Evolutionary conservation across 2,888 invertebrate species (phyloP).

Genomic region (Cremastinae sp.): DNA sequence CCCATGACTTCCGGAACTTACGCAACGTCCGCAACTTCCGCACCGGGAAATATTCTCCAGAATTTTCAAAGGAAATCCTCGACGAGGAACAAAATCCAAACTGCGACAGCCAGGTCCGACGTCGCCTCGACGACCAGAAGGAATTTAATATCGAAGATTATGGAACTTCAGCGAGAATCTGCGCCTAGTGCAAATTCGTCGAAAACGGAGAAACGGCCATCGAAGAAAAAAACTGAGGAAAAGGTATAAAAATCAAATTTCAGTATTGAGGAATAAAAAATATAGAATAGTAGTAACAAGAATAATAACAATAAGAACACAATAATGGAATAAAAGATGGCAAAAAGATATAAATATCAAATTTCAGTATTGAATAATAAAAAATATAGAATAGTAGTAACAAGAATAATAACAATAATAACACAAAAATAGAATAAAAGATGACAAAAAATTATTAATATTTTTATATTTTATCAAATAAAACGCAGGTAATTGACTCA

Average conservation of each 20-base stretch:
- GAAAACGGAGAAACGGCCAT: background rate
- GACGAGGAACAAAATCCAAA: conserved; percentile 58
- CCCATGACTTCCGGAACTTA: conserved; percentile 54
- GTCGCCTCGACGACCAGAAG: conserved; percentile 40
- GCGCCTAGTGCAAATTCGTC: conserved; percentile 55
- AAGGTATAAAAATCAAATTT: no score
- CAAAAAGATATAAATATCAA: no score
- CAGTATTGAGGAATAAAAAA: no score
- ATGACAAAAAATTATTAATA: no score
- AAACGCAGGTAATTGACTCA: conserved; percentile 68
- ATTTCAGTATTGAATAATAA: no score
- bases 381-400: no score
- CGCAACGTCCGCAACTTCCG: conserved; percentile 66
- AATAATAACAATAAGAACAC: no score
- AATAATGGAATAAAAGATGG: no score
- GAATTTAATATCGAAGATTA: conserved; percentile 67
- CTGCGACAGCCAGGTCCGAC: conserved; percentile 39
- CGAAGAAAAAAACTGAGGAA: conserved; percentile 1
- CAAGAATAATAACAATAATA: no score
- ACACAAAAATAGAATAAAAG: no score
- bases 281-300: no score
- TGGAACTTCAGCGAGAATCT: conserved; percentile 69
- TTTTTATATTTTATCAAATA: background rate
- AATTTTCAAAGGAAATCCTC: conserved; percentile 57
- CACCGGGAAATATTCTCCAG: conserved; percentile 50